phyloP scores from a whole-genome alignment of 2,888 invertebrate genomes.

The Epirrita christyi region DNA sequence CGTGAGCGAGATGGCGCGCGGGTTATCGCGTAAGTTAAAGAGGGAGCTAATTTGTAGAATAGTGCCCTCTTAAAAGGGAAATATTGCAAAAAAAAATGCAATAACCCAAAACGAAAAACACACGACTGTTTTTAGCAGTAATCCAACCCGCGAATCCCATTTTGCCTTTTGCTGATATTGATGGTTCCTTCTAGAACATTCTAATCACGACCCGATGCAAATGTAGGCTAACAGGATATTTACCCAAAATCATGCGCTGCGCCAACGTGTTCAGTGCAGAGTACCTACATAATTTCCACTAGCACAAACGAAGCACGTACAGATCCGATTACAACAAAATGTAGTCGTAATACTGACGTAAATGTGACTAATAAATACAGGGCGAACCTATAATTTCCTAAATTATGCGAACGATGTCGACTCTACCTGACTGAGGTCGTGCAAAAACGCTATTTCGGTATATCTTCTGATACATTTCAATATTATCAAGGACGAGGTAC shows the following conservation, averaged over 20 bases:
- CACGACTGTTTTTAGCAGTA: too few relatives aligned
- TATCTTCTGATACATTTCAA: slow-evolving; percentile 35
- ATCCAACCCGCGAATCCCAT: too few relatives aligned
- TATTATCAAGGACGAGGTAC: slow-evolving; percentile 33
- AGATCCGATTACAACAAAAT: slow-evolving; percentile 29
- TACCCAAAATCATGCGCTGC: slow-evolving; percentile 13
- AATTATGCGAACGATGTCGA: slow-evolving; percentile 34
- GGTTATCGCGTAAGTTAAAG: too few relatives aligned
- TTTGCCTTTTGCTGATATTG: not conserved
- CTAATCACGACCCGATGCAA: not conserved
- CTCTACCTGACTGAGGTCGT: slow-evolving; percentile 27
- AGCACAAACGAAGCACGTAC: slow-evolving; percentile 22
- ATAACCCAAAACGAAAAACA: too few relatives aligned
- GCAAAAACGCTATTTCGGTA: slow-evolving; percentile 34
- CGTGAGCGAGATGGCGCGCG: too few relatives aligned
- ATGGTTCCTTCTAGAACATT: not conserved
- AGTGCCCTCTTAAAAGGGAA: too few relatives aligned
- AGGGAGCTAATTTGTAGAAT: too few relatives aligned
- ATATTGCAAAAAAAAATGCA: too few relatives aligned
- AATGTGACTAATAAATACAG: slow-evolving; percentile 31
- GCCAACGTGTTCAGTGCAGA: slow-evolving; percentile 11
- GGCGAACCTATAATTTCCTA: slow-evolving; percentile 37
- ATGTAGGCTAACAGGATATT: slow-evolving; percentile 18
- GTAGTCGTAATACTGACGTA: slow-evolving; percentile 33
- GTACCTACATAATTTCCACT: slow-evolving; percentile 1